Evolutionary conservation across 2,888 invertebrate species (phyloP).

Genomic region (Tanypteryx hageni): DNA sequence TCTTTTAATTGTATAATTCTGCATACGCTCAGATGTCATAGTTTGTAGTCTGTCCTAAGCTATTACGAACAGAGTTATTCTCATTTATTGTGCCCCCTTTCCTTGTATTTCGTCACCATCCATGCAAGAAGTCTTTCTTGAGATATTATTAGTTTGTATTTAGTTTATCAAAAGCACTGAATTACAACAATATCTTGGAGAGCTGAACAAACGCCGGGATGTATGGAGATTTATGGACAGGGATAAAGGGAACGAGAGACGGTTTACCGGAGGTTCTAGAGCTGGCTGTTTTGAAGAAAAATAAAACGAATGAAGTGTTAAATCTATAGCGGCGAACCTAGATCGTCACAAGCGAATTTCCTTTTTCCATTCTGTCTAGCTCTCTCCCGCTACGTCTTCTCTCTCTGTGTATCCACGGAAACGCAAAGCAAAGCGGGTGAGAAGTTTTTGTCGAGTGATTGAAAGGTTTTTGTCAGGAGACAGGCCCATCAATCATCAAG

Average conservation of each 20-base stretch:
- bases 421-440: not conserved
- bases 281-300: not conserved
- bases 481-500: constrained; percentile 46
- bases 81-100: too few relatives aligned
- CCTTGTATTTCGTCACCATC: too few relatives aligned
- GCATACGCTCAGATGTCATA: too few relatives aligned
- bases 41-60: too few relatives aligned
- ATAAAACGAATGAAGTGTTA: not conserved
- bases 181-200: too few relatives aligned
- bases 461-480: not conserved
- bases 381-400: not conserved
- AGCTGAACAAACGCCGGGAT: too few relatives aligned
- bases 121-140: too few relatives aligned
- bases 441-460: constrained; percentile 31
- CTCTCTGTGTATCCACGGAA: not conserved
- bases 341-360: not conserved
- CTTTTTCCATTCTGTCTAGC: not conserved
- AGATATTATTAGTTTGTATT: too few relatives aligned
- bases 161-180: too few relatives aligned
- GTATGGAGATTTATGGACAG: not conserved
- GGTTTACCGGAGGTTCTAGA: not conserved
- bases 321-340: not conserved
- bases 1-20: too few relatives aligned
- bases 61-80: too few relatives aligned
- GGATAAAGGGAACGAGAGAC: not conserved